A percentile compares a stretch with the other conserved stretches of the same genome.
Evolutionary conservation across 2,888 invertebrate species (phyloP).

Genomic region (Leptinotarsa haldemani): DNA sequence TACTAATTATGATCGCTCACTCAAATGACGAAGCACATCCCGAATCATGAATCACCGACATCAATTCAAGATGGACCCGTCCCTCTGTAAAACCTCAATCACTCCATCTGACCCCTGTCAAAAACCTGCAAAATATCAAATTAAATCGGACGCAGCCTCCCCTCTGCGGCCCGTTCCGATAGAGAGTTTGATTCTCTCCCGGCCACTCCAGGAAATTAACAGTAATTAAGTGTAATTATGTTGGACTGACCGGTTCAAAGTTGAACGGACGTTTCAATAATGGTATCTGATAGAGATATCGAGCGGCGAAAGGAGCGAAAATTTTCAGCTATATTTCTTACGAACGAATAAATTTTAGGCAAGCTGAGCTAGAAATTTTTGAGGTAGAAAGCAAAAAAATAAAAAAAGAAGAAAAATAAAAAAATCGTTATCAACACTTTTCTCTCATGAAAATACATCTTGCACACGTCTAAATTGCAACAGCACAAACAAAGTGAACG

Average conservation of each 20-base stretch:
- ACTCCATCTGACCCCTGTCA: slow-evolving; percentile 26
- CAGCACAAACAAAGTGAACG: too few relatives aligned
- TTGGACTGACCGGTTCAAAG: slow-evolving; percentile 36
- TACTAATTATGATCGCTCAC: not conserved
- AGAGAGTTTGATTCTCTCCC: slow-evolving; percentile 28
- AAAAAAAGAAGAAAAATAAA: too few relatives aligned
- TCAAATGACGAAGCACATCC: not conserved
- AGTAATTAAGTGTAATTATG: slow-evolving; percentile 47
- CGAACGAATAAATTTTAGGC: too few relatives aligned
- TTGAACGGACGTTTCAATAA: slow-evolving; percentile 36
- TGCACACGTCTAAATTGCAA: too few relatives aligned
- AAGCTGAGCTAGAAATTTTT: too few relatives aligned
- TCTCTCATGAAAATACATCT: too few relatives aligned
- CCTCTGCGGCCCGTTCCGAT: slow-evolving; percentile 4
- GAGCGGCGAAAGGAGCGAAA: not conserved
- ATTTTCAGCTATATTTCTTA: not conserved
- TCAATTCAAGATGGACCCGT: slow-evolving; percentile 19
- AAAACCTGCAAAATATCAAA: slow-evolving; percentile 28
- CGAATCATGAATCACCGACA: slow-evolving; percentile 7
- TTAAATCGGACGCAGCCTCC: slow-evolving; percentile 13
- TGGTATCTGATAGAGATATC: not conserved
- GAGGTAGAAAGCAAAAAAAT: too few relatives aligned
- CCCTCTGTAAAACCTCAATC: slow-evolving; percentile 19
- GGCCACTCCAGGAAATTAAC: slow-evolving; percentile 49
- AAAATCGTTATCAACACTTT: too few relatives aligned